Evolutionary conservation across 2,113 vertebrate species (phyloP).

Genomic region (Tachuris rubrigastra): DNA sequence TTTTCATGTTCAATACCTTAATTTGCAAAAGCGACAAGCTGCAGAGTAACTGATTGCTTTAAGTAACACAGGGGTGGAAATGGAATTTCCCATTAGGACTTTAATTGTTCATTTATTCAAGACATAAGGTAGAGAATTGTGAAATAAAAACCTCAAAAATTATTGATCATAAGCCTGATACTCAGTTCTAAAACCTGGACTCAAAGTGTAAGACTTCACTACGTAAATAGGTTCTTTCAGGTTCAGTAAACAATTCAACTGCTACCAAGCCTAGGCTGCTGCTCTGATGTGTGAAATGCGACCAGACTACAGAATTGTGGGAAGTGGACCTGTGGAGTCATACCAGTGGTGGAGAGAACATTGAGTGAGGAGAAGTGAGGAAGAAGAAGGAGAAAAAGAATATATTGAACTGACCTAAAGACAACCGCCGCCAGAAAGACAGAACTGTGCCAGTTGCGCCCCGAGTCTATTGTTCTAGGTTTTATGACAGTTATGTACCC

Average conservation of each 20-base stretch:
- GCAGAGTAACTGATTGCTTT: neutral
- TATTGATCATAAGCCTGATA: neutral
- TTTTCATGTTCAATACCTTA: neutral
- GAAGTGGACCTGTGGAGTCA: too few relatives aligned
- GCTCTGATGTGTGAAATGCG: neutral
- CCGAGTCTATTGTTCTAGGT: too few relatives aligned
- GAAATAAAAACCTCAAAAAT: neutral
- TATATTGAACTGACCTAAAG: too few relatives aligned
- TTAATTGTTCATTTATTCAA: constrained; percentile 35
- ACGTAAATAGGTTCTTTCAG: neutral
- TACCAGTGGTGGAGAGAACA: too few relatives aligned
- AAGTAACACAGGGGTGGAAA: neutral
- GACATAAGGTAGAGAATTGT: neutral
- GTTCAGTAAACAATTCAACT: constrained; percentile 11
- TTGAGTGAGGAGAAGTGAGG: too few relatives aligned
- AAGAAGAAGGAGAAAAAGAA: too few relatives aligned
- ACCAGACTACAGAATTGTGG: neutral
- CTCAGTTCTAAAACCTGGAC: neutral
- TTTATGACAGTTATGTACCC: too few relatives aligned
- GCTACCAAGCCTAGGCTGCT: neutral
- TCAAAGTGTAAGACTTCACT: neutral
- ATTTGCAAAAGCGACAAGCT: neutral
- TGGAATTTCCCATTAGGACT: neutral
- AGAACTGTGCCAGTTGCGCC: too few relatives aligned
- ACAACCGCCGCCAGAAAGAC: too few relatives aligned